Evolutionary conservation across 1,140 invertebrate species (phyloP), one percentile per base, ranked within the genome.

Genomic region (Pantala flavescens): DNA sequence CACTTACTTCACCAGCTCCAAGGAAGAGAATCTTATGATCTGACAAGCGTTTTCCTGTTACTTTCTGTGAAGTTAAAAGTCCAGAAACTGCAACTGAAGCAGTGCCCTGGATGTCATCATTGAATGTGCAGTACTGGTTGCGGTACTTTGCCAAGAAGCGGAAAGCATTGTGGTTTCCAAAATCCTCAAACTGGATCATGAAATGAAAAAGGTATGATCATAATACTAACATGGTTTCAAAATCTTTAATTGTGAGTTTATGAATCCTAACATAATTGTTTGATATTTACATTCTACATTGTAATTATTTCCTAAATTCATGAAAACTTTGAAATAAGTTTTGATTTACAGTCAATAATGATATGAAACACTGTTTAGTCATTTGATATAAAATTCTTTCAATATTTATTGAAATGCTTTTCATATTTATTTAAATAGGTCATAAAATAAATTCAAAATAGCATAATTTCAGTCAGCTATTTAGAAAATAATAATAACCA

Each of bases 101-200:
- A 0, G 96, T 98, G 24, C 96, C 96, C 84, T 98, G 96, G 81
- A 98, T 98, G 80, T 98, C 96, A 81, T 98, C 96, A 80, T 98
- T 98, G 80, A 98, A 98, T 9, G 94, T 97, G 80, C 95, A 97
- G 79, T 96, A 98, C 70, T 87, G 85, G 75, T 92, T 84, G 74
- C 91, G 85, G 81, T 97, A 98, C 81, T 93, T 96, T 76, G 95
- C 90, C 73, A 98, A 81, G 77, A 98, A 90, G 73, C 93, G 87
- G 85, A 95, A 96, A 70, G 96, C 96, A 85, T 98, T 98, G 77
- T 90, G 87, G 80, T 96, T 93, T 36, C 92, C 96, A 82, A 98
- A 98, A 83, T 98, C 97, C 87, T 98, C 96, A 84, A 98, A 98
- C 88, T 94, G 9, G 28, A 36, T 36, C 2, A 36, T 36, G 86